Evolutionary conservation across 2,113 vertebrate species (phyloP), one percentile per base, ranked within the genome.

Genomic region (Speoplatyrhinus poulsoni): DNA sequence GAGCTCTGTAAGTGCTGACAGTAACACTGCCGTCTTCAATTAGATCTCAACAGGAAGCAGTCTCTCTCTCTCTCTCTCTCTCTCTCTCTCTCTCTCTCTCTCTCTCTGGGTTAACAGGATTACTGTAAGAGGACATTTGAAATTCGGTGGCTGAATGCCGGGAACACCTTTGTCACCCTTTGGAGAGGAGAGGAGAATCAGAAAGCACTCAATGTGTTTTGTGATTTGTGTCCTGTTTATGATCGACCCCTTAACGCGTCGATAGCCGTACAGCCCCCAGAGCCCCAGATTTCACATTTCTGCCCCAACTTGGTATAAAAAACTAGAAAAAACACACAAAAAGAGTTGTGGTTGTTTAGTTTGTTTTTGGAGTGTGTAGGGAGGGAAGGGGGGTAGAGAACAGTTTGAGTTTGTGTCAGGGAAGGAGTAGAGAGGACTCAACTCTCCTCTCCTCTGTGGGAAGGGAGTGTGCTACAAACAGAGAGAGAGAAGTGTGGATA

Each of bases 51-150:
- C 66, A 12, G 85, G 85, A 75, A 49, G 46, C 72, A 78, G 66
- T 69, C 53, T 78, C 75, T 72, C 54, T 56, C 12, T 49, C 46
- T 32, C 77, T 59, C 70, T 50, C 54, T 33, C 19, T 46, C 46
- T 41, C 65, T 58, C 50, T 17, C 56, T 16, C 52, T 41, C 48
- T 61, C 13, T 59, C n/a, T 60, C 64, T 59, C 48, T 52, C 64
- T 53, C 33, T 32, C n/a, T n/a, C 55, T 81, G 84, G 79, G 81
- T 78, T 87, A 87, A 90, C 76, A 74, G 88, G 88, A 90, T 92
- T 89, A 26, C 19, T 26, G 19, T 26, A 91, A 73, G 67, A 74
- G 72, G 72, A 81, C 76, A 52, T 83, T 85, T 86, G 78, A 41
- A 41, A 41, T 41, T 41, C 36, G 36, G 7, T 8, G 36, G 64